Conservation (phyloP, 92 coral and sea anemone species). For the Parazoanthus atlanticus region DNA sequence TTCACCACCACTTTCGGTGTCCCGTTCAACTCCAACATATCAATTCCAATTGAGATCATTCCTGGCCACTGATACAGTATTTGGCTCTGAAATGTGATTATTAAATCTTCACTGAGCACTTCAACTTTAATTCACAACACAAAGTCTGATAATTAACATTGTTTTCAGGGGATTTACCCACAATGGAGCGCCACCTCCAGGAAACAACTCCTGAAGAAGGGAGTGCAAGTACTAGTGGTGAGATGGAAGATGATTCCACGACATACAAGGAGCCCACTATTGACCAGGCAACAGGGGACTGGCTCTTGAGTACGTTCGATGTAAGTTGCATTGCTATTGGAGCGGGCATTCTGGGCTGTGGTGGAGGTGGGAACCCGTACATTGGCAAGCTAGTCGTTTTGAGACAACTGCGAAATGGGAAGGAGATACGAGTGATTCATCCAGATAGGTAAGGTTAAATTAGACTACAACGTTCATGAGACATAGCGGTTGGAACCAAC, state of each 20-base stretch:
- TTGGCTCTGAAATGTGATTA: not conserved
- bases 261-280: slow-evolving; percentile 59
- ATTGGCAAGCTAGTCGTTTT: slow-evolving; percentile 72
- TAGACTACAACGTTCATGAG: not conserved
- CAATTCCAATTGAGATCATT: no score
- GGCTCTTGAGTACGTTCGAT: slow-evolving; percentile 87
- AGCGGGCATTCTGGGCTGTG: slow-evolving; percentile 96
- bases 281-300: slow-evolving; percentile 81
- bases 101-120: not conserved
- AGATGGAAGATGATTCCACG: slow-evolving; percentile 23
- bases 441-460: slow-evolving; percentile 77
- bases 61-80: no score
- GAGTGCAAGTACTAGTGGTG: not conserved
- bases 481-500: not conserved
- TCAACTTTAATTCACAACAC: no score
- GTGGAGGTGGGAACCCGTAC: slow-evolving; percentile 96
- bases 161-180: not conserved
- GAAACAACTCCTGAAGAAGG: not conserved
- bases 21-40: no score
- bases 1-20: no score
- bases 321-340: slow-evolving; percentile 91
- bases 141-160: not conserved
- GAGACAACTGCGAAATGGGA: slow-evolving; percentile 56
- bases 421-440: slow-evolving; percentile 81
- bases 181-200: not conserved